phyloP scores from a whole-genome alignment of 2,888 invertebrate species.

The Metopia argyrocephala region DNA sequence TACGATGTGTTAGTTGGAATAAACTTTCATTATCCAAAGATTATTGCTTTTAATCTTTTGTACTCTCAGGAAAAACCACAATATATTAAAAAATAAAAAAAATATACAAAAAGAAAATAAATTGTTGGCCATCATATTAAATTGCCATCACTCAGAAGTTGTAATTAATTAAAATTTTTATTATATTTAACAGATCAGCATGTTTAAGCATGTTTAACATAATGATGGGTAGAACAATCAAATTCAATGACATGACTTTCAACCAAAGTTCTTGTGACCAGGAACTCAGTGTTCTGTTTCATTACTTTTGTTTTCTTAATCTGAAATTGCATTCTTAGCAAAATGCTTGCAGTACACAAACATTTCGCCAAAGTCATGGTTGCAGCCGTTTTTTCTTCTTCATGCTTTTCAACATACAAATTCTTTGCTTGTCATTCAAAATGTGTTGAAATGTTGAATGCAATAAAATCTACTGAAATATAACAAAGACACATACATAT shows the following conservation, averaged over 20 bases:
- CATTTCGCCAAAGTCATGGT: conserved; percentile 18
- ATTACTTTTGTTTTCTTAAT: background rate
- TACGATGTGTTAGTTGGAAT: background rate
- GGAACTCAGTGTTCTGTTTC: background rate
- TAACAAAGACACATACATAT: too few relatives aligned
- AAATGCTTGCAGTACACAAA: conserved; percentile 6
- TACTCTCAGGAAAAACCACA: background rate
- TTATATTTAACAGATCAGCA: conserved; percentile 48
- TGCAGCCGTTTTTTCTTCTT: conserved; percentile 23
- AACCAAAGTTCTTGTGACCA: background rate
- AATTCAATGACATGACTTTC: conserved; percentile 40
- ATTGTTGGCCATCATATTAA: conserved; percentile 32
- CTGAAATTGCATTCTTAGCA: conserved; percentile 22
- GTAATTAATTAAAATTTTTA: conserved; percentile 59
- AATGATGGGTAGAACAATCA: conserved; percentile 50
- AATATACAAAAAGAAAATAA: background rate
- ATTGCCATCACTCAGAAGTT: conserved; percentile 49
- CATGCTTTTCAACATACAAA: conserved; percentile 32
- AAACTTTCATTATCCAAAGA: too few relatives aligned
- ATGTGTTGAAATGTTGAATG: conserved; percentile 59
- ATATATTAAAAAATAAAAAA: background rate
- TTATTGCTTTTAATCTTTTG: too few relatives aligned
- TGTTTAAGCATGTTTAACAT: conserved; percentile 54
- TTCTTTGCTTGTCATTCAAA: conserved; percentile 53
- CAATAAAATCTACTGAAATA: conserved; percentile 23